phyloP scores from a whole-genome alignment of 2,797 vertebrate species.

The Urosaurus nigricauda region DNA sequence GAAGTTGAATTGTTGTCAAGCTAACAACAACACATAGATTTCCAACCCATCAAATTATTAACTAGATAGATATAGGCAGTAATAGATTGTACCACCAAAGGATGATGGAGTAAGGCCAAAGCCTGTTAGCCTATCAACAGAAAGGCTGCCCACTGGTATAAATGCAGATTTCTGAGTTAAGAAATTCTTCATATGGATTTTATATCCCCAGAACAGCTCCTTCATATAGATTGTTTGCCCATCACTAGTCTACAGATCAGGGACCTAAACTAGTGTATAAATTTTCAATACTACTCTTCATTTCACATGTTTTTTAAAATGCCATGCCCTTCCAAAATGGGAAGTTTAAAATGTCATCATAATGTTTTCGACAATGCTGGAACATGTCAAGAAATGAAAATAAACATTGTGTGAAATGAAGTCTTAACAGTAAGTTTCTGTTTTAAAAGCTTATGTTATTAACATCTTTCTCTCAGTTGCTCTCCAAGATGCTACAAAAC shows the following conservation, averaged over 20 bases:
- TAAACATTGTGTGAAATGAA: not conserved
- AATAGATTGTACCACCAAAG: not conserved
- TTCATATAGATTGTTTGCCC: not conserved
- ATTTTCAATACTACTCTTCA: constrained; percentile 37
- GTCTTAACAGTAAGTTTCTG: not conserved
- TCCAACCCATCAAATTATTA: not conserved
- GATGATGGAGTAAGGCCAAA: not conserved
- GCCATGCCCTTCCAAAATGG: too few relatives aligned
- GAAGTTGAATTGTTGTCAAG: too few relatives aligned
- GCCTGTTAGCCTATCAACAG: not conserved
- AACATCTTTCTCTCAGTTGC: too few relatives aligned
- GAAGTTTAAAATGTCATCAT: constrained; percentile 32
- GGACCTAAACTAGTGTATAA: not conserved
- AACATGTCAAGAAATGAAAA: not conserved
- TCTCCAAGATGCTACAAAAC: too few relatives aligned
- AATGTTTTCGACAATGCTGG: not conserved
- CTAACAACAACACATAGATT: not conserved
- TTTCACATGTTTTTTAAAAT: not conserved
- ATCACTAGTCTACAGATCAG: not conserved
- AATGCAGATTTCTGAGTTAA: not conserved
- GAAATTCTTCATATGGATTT: not conserved
- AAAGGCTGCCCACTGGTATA: not conserved
- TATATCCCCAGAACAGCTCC: too few relatives aligned
- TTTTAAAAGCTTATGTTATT: not conserved
- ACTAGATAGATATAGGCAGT: not conserved